These are phyloP conservation scores for Gymnoscelis rufifasciata DNA, from an alignment of 2,888 invertebrate genomes.

Conservation along the genomic window DNA sequence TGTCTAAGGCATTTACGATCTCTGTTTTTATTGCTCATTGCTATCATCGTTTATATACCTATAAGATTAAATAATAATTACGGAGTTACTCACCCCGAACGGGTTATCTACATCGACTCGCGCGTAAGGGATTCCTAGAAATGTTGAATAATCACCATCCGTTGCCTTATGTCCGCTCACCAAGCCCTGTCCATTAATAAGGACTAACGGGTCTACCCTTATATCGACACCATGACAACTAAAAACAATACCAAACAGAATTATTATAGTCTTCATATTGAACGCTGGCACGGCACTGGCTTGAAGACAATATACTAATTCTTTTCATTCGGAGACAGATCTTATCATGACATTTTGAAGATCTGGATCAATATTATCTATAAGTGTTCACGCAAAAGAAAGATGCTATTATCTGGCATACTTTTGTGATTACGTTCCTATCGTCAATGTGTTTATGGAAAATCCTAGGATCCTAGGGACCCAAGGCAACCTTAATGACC, in stretches of 20 bases:
- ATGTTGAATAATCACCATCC: conserved; percentile 61
- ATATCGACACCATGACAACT: conserved; percentile 32
- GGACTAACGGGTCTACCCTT: conserved; percentile 64
- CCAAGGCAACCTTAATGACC: no score
- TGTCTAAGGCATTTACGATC: no score
- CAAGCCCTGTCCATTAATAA: conserved; percentile 56
- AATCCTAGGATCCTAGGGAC: no score
- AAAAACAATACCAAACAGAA: conserved; percentile 27
- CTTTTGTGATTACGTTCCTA: conserved; percentile 12
- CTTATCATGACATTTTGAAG: conserved; percentile 49
- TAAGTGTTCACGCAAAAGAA: conserved; percentile 31
- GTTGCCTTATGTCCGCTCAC: conserved; percentile 57
- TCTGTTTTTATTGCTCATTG: conserved; percentile 10
- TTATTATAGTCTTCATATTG: conserved; percentile 34
- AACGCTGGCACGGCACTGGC: no score
- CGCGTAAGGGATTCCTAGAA: conserved; percentile 68
- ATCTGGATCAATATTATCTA: conserved; percentile 30
- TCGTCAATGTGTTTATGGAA: background rate
- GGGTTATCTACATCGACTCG: conserved; percentile 56
- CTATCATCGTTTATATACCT: conserved; percentile 3
- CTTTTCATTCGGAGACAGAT: conserved; percentile 33
- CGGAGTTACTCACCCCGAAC: conserved; percentile 61
- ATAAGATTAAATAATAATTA: conserved; percentile 7
- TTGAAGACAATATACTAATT: conserved; percentile 12
- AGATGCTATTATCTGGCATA: conserved; percentile 25